A percentile compares a stretch with the other conserved stretches of the same genome.
Evolutionary conservation across 2,113 vertebrate genomes (phyloP).

Genomic region (Coturnix japonica): DNA sequence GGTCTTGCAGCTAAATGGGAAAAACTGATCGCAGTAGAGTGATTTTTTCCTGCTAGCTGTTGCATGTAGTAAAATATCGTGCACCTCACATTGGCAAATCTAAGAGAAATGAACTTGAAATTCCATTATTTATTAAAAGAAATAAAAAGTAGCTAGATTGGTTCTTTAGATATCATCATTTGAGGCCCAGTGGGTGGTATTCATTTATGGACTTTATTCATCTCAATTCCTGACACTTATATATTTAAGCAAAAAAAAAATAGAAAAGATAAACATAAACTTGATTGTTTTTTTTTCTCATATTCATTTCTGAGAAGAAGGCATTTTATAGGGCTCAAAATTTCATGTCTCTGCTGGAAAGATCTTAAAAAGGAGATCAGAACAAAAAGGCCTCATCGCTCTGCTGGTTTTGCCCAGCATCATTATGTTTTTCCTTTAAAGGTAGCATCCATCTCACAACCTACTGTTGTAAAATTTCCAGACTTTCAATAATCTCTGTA

Average conservation of each 20-base stretch:
- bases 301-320: neutral
- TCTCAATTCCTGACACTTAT: neutral
- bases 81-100: too few relatives aligned
- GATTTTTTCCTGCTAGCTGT: neutral
- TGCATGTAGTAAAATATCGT: neutral
- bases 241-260: neutral
- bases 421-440: neutral
- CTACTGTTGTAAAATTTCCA: neutral
- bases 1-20: neutral
- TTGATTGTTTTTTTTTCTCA: neutral
- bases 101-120: neutral
- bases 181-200: neutral
- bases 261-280: neutral
- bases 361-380: neutral
- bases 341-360: accelerated
- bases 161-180: neutral
- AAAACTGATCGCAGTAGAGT: neutral
- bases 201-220: neutral
- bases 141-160: neutral
- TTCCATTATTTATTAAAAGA: neutral
- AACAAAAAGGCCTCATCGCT: neutral
- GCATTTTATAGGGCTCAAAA: neutral
- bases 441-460: neutral
- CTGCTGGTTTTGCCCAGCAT: neutral
- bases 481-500: conserved; percentile 48